Evolutionary conservation across 2,113 vertebrate species (phyloP), one percentile per base, ranked within the genome.

Genomic region (Coryphaenoides rupestris): DNA sequence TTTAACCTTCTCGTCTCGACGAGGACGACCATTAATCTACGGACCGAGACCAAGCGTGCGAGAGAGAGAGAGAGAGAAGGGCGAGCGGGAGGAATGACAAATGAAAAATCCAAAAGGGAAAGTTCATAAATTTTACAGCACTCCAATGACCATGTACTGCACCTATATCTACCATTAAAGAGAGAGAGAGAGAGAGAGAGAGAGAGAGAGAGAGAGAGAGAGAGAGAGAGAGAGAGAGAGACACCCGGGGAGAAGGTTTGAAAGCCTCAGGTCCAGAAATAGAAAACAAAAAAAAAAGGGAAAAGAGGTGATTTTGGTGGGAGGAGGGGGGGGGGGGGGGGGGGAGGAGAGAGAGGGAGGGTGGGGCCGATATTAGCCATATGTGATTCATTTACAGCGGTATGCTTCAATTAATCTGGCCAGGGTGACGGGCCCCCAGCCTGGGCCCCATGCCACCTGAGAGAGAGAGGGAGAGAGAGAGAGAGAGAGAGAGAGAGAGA

Each of bases 71-170:
- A 79, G 55, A 73, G 72, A 70, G 68, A 17, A 16, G 76, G 69
- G 76, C 71, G 55, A 2, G 73, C 49, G 47, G 65, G 24, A 49
- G 26, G 59, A 52, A 74, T 80, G 82, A 83, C 65, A 74, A 84
- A 87, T 84, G 78, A 63, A 79, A n/a, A 80, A 83, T 78, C 66
- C 63, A 81, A 78, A 80, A 76, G 65, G 79, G 75, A 74, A 82
- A 79, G 57, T 79, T 84, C 79, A 85, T 88, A 73, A 85, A 87
- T 88, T 88, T 87, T 87, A 76, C 79, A 88, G 75, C 68, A 75
- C 73, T 81, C 61, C 74, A 26, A 21, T 13, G 33, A 65, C 49
- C 64, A 22, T 50, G 75, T 79, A 77, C 82, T 50, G 75, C 78
- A 77, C 82, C 80, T 82, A 79, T 63, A 45, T 63, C 12, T 67